These are phyloP conservation scores for Hydropsyche betteni DNA, from an alignment of 2,888 invertebrate species.

Conservation along the genomic window DNA sequence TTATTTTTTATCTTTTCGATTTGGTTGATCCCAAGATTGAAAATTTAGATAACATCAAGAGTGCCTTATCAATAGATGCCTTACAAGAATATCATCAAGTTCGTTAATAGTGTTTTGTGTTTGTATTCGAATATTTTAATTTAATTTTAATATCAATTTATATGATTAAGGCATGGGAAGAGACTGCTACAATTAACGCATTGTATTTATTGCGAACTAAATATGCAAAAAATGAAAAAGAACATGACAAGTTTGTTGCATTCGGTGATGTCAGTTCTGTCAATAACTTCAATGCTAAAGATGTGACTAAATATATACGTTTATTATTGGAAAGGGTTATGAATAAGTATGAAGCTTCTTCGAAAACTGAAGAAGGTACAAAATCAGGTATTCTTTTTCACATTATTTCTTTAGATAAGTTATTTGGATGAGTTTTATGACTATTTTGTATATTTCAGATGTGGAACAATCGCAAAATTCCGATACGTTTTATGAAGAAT, in stretches of 20 bases:
- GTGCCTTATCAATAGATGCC: constrained; percentile 40
- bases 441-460: neutral
- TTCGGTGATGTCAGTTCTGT: constrained; percentile 42
- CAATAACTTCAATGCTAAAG: constrained; percentile 43
- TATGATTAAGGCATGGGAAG: constrained; percentile 48
- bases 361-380: neutral
- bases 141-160: constrained; percentile 17
- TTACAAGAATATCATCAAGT: constrained; percentile 47
- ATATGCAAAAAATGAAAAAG: constrained; percentile 49
- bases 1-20: constrained; percentile 41
- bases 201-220: constrained; percentile 43
- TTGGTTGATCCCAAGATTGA: constrained; percentile 28
- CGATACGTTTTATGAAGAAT: neutral
- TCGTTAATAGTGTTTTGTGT: neutral
- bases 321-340: constrained; percentile 45
- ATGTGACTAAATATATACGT: constrained; percentile 45
- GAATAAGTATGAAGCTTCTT: constrained; percentile 20
- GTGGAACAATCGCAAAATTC: neutral
- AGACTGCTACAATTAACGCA: constrained; percentile 39
- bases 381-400: neutral
- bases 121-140: neutral
- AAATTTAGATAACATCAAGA: constrained; percentile 37
- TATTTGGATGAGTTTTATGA: neutral
- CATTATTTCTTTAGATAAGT: neutral
- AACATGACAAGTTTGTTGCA: constrained; percentile 46